phyloP scores from a whole-genome alignment of 2,888 invertebrate genomes.

The Apamea sordens region DNA sequence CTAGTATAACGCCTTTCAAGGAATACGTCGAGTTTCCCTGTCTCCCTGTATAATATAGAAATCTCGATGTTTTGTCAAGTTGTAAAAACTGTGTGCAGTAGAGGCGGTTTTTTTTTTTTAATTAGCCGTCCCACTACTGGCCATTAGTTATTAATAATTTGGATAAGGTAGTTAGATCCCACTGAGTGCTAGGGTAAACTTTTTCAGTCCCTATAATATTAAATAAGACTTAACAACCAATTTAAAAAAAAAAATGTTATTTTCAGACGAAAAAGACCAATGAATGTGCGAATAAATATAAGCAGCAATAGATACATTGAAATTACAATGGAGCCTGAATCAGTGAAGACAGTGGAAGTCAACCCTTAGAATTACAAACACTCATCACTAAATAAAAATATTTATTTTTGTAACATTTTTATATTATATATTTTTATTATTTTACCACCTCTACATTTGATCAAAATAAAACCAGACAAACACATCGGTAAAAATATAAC shows the following conservation, averaged over 20 bases:
- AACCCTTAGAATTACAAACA: slow-evolving; percentile 68
- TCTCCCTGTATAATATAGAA: background rate
- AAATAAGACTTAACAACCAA: too few species aligned
- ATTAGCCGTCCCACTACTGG: too few species aligned
- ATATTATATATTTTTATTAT: slow-evolving; percentile 15
- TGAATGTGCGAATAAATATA: slow-evolving; percentile 75
- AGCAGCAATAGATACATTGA: slow-evolving; percentile 73
- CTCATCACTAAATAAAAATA: slow-evolving; percentile 48
- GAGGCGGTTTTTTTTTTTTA: too few species aligned
- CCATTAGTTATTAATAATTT: background rate
- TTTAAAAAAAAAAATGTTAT: too few species aligned
- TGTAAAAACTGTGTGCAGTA: background rate
- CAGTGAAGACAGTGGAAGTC: slow-evolving; percentile 86
- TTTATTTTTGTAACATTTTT: slow-evolving; percentile 52
- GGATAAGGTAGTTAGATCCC: background rate
- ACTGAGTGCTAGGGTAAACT: too few species aligned
- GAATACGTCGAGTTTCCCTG: too few species aligned
- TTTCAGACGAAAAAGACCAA: slow-evolving; percentile 73
- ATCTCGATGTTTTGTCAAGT: background rate
- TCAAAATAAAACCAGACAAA: slow-evolving; percentile 40
- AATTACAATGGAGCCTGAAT: slow-evolving; percentile 81
- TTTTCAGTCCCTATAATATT: background rate
- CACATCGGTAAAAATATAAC: slow-evolving; percentile 34
- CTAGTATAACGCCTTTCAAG: too few species aligned
- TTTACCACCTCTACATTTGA: slow-evolving; percentile 31